Evolutionary conservation across 2,113 vertebrate species (phyloP), one percentile per base, ranked within the genome.

Genomic region (Opisthocomus hoazin): DNA sequence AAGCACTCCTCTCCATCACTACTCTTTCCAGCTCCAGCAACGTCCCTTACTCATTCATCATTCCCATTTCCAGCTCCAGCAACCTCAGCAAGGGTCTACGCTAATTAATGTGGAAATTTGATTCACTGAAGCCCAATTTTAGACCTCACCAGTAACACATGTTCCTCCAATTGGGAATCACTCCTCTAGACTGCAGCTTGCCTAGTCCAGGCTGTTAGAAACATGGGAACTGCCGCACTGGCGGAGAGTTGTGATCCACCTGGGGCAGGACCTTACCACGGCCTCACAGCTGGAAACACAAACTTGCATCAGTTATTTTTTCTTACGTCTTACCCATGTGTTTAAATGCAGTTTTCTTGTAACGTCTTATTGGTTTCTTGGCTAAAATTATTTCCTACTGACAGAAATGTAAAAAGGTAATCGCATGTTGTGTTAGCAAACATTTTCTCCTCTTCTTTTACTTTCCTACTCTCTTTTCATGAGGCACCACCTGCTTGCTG

Each of bases 191-290:
- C 58, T 21, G 53, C 48, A 53, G 39, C n/a, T 20, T 26, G 36
- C 11, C 46, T 51, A 43, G 32, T 7, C 32, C 1, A 7, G 56
- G 34, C 46, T 51, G 29, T 51, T 36, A 39, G 36, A 51, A 74
- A 46, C 15, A 32, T 36, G 41, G 0, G 0, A 21, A 57, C 2
- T 46, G 32, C 63, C 36, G 24, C 3, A 32, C 11, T 7, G 34
- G 27, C 14, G 2, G 5, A 48, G 27, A 75, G 36, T 1, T 43
- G 54, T 27, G 16, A 26, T n/a, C 45, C 37, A 37, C 6, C 20
- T 15, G 37, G 18, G 1, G 12, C n/a, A 15, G 26, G 16, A 53
- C 4, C 48, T 48, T 29, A 61, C 11, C 14, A 16, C 29, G 14
- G 17, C 29, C 27, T 77, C 64, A 61, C 56, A 77, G 60, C 1